Evolutionary conservation across 2,888 invertebrate species (phyloP).

Genomic region (Noctuana brunneofusca): DNA sequence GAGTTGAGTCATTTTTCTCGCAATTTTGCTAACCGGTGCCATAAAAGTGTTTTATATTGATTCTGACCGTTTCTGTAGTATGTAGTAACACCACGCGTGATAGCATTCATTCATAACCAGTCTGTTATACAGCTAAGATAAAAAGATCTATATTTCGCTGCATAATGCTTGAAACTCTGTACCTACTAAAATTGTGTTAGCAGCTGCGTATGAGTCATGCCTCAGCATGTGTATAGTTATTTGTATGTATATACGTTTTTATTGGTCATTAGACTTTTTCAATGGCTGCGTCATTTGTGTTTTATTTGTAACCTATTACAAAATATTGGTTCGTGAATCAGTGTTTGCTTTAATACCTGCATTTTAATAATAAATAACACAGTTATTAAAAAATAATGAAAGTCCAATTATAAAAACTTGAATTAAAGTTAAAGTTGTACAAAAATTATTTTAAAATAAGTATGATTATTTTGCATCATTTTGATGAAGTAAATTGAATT

Average conservation of each 20-base stretch:
- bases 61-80: conserved; percentile 40
- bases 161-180: neutral
- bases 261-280: conserved; percentile 62
- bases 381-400: no score
- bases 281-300: conserved; percentile 61
- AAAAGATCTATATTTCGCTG: conserved; percentile 40
- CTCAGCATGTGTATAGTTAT: conserved; percentile 11
- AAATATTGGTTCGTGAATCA: conserved; percentile 30
- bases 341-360: conserved; percentile 16
- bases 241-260: conserved; percentile 34
- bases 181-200: conserved; percentile 21
- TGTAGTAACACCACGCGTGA: conserved; percentile 52
- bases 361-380: no score
- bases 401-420: no score
- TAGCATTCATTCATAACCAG: conserved; percentile 71
- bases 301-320: conserved; percentile 50
- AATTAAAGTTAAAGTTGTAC: no score
- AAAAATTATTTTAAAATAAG: no score
- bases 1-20: conserved; percentile 51
- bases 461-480: no score
- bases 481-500: no score
- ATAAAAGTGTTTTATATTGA: conserved; percentile 49
- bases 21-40: conserved; percentile 48
- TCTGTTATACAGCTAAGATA: conserved; percentile 57
- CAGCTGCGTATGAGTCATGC: conserved; percentile 22